Percentiles rank a stretch among this genome's conserved stretches.
Evolutionary conservation across 2,113 vertebrate genomes (phyloP).

Genomic region (Oophaga pumilio): DNA sequence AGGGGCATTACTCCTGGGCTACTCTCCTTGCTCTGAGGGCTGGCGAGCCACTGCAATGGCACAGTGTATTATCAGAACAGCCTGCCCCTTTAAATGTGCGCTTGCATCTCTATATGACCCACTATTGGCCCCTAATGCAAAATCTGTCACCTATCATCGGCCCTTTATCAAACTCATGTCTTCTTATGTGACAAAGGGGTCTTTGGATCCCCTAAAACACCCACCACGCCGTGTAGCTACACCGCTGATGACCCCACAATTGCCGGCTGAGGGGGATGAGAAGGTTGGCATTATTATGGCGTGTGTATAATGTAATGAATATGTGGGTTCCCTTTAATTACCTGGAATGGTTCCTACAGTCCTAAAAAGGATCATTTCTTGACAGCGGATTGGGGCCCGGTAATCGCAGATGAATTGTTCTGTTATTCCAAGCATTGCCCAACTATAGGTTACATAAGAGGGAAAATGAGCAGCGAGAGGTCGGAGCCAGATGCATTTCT

Average conservation of each 20-base stretch:
- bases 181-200: background rate
- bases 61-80: no score
- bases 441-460: constrained; percentile 35
- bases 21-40: no score
- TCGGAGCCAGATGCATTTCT: background rate
- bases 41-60: no score
- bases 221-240: no score
- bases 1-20: no score
- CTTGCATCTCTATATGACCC: no score
- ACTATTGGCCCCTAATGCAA: no score
- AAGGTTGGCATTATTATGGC: background rate
- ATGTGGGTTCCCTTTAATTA: background rate
- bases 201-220: background rate
- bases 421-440: constrained; percentile 17
- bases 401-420: background rate
- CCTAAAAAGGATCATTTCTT: constrained; percentile 23
- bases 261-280: background rate
- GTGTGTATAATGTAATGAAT: background rate
- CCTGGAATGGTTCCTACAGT: background rate
- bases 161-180: background rate
- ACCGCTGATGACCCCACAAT: background rate
- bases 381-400: background rate
- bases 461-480: background rate
- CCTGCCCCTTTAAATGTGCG: no score
- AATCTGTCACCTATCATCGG: background rate